Evolutionary conservation across 2,888 invertebrate genomes (phyloP).

Genomic region (Thymelicus sylvestris): DNA sequence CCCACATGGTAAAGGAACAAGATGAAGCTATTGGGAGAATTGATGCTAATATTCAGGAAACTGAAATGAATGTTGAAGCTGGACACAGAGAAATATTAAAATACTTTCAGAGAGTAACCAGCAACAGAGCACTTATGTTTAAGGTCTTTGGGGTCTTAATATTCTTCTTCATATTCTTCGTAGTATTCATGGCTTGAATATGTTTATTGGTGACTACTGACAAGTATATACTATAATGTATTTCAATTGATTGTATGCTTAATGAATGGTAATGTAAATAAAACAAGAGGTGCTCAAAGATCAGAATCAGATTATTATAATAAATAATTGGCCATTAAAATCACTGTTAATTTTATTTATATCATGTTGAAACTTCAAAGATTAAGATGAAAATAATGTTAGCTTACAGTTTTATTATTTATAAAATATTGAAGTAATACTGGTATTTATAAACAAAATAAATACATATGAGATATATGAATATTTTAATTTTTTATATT

Average conservation of each 20-base stretch:
- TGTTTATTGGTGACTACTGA: background rate
- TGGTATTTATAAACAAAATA: too few relatives aligned
- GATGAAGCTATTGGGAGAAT: conserved; percentile 99
- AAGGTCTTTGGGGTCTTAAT: conserved; percentile 99
- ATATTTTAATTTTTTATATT: too few relatives aligned
- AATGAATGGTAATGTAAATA: background rate
- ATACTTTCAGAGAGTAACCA: conserved; percentile 98
- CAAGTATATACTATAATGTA: too few relatives aligned
- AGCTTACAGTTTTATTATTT: too few relatives aligned
- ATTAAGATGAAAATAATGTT: too few relatives aligned
- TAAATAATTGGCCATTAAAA: background rate
- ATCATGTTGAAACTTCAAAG: background rate
- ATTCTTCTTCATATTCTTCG: conserved; percentile 99
- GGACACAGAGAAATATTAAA: conserved; percentile 98
- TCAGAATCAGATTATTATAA: background rate
- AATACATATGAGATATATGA: too few relatives aligned
- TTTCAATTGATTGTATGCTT: too few relatives aligned
- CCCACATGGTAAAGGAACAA: conserved; percentile 99
- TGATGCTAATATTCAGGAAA: conserved; percentile 98
- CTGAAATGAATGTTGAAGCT: conserved; percentile 98
- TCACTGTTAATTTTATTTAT: background rate
- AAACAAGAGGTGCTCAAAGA: conserved; percentile 8
- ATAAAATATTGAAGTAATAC: too few relatives aligned
- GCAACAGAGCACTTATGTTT: conserved; percentile 99
- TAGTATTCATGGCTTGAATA: conserved; percentile 94